A percentile compares a stretch with the other conserved stretches of the same genome.
Evolutionary conservation across 2,888 invertebrate genomes (phyloP).

Genomic region (Troilus luridus): DNA sequence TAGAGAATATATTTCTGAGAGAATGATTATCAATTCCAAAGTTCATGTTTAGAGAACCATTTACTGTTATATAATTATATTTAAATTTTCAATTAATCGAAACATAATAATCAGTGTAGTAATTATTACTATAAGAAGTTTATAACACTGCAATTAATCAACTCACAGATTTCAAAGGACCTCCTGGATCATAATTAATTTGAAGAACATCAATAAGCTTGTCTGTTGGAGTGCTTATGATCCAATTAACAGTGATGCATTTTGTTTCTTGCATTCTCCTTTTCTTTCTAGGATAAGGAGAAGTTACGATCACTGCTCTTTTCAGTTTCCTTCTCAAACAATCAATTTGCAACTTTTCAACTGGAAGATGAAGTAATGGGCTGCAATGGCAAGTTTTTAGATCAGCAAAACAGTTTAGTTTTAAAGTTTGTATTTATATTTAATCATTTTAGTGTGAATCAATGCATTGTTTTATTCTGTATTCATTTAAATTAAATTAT

Average conservation of each 20-base stretch:
- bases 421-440: neutral
- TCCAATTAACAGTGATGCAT: constrained; percentile 51
- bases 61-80: no score
- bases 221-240: constrained; percentile 28
- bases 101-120: neutral
- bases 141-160: neutral
- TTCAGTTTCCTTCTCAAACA: constrained; percentile 54
- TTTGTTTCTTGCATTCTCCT: constrained; percentile 33
- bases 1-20: no score
- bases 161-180: constrained; percentile 60
- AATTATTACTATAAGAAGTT: neutral
- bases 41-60: no score
- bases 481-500: no score
- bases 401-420: neutral
- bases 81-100: no score
- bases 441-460: no score
- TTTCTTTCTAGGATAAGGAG: constrained; percentile 21
- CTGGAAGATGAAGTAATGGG: constrained; percentile 50
- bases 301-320: constrained; percentile 42
- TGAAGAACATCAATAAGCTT: constrained; percentile 57
- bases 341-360: constrained; percentile 45
- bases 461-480: no score
- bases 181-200: constrained; percentile 60
- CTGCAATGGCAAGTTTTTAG: constrained; percentile 38
- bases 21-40: no score